A percentile compares a stretch with the other conserved stretches of the same genome.
Evolutionary conservation across 2,888 invertebrate species (phyloP).

Genomic region (Cynaeus angustus): DNA sequence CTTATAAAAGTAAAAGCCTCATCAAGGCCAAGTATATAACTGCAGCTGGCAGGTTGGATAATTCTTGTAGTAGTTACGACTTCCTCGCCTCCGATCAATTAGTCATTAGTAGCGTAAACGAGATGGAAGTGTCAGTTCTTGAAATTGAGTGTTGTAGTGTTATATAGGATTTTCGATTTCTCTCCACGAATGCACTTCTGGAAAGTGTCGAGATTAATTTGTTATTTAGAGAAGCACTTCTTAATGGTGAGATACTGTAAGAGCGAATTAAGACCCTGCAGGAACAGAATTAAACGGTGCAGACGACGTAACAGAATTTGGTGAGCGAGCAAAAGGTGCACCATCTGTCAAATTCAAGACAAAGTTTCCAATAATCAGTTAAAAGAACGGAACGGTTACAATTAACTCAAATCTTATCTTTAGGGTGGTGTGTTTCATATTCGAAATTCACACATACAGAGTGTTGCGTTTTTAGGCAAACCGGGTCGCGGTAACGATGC

Average conservation of each 20-base stretch:
- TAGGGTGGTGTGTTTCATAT: too few species aligned
- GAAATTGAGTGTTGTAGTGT: constrained; percentile 44
- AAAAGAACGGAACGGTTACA: not conserved
- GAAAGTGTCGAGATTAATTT: constrained; percentile 44
- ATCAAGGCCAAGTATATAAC: constrained; percentile 43
- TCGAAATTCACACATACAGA: too few species aligned
- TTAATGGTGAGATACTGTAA: constrained; percentile 47
- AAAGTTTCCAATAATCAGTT: not conserved
- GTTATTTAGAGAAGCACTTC: constrained; percentile 38
- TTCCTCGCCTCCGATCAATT: constrained; percentile 45
- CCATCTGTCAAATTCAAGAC: constrained; percentile 3
- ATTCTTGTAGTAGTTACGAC: constrained; percentile 44
- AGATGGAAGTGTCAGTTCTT: constrained; percentile 45
- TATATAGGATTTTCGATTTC: constrained; percentile 44
- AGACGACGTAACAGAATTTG: constrained; percentile 12
- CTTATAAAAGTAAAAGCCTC: constrained; percentile 33
- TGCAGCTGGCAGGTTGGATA: constrained; percentile 26
- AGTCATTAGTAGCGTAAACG: constrained; percentile 43
- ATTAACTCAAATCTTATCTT: too few species aligned
- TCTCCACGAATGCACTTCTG: constrained; percentile 39
- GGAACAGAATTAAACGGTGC: constrained; percentile 36
- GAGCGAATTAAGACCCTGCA: constrained; percentile 35
- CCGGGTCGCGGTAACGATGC: too few species aligned
- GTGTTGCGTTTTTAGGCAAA: not conserved
- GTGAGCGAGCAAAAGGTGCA: not conserved